These are phyloP conservation scores for Pyrochroa serraticornis DNA, from an alignment of 2,888 invertebrate genomes.

Conservation along the genomic window DNA sequence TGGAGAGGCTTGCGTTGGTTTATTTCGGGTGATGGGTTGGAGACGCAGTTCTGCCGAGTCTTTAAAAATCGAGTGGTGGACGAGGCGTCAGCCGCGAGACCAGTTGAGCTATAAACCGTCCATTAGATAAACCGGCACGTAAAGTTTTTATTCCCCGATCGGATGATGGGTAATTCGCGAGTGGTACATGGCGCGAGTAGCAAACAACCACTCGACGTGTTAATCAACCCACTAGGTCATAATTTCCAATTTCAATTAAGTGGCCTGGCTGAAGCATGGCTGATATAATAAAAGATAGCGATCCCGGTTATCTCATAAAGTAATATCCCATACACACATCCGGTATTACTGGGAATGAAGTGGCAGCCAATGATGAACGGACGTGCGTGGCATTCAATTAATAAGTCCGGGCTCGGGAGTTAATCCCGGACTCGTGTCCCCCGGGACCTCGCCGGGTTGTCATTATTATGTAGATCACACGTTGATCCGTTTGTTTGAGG, in stretches of 20 bases:
- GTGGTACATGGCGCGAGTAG: conserved; percentile 30
- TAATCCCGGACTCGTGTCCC: conserved; percentile 57
- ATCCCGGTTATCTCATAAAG: conserved; percentile 54
- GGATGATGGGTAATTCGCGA: conserved; percentile 27
- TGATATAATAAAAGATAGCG: conserved; percentile 55
- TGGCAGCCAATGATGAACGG: conserved; percentile 58
- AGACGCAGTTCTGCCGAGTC: too few relatives aligned
- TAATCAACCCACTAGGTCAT: conserved; percentile 46
- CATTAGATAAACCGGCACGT: conserved; percentile 35
- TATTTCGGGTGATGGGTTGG: too few relatives aligned
- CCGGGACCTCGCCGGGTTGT: conserved; percentile 51
- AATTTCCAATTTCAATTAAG: conserved; percentile 56
- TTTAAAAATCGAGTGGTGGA: too few relatives aligned
- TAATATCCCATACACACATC: conserved; percentile 50
- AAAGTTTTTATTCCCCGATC: conserved; percentile 33
- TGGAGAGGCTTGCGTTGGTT: too few relatives aligned
- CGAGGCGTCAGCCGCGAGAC: background rate
- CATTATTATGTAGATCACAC: conserved; percentile 61
- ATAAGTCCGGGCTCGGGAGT: conserved; percentile 56
- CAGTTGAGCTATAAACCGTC: conserved; percentile 22
- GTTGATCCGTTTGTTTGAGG: conserved; percentile 57
- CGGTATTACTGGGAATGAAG: conserved; percentile 54
- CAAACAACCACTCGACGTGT: conserved; percentile 38
- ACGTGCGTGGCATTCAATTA: conserved; percentile 59
- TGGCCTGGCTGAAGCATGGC: conserved; percentile 43